Evolutionary conservation across 2,888 invertebrate genomes (phyloP), one percentile per base, ranked within the genome.

Genomic region (Malthinus flaveolus): DNA sequence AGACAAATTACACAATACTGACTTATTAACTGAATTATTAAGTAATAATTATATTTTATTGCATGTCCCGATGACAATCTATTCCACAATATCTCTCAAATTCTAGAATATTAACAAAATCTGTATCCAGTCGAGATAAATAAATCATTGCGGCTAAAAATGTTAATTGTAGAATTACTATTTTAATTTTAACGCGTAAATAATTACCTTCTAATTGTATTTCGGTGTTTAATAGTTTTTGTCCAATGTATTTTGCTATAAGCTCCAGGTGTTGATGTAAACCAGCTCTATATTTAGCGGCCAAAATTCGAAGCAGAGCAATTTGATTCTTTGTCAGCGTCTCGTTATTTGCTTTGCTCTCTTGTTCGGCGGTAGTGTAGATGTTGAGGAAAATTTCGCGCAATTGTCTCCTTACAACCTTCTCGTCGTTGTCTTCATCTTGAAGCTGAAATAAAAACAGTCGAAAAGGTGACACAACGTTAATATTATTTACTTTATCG

Each of bases 191-290:
- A 23, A 23, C 2, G 5, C 5, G 23, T 23, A 23, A 23, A 35
- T 35, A 35, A 12, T 52, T 57, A 73, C 73, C 73, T 70, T 74
- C 74, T 12, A 74, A 56, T 60, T 73, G 73, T 4, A 68, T 62
- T 48, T 67, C 66, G 5, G 63, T 66, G 9, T 61, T 52, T 7
- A 74, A 51, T 32, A 71, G 52, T 23, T 68, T 66, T 59, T 69
- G 70, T 0, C 74, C 74, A 57, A 74, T 73, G 52, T 73, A 74
- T 15, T 68, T 65, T 6, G 73, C 71, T 7, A 74, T 67, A 15
- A 73, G 61, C 45, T 71, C 68, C n/a, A 73, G 59, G 57, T 74
- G 73, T 1, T 68, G 66, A 61, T 71, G 67, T 10, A 71, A 59
- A 6, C 72, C 73, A 13, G 71, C 67, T 42, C 70, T 63, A 51